Conservation (phyloP, 2,888 invertebrate species). For the Patella ulyssiponensis region DNA sequence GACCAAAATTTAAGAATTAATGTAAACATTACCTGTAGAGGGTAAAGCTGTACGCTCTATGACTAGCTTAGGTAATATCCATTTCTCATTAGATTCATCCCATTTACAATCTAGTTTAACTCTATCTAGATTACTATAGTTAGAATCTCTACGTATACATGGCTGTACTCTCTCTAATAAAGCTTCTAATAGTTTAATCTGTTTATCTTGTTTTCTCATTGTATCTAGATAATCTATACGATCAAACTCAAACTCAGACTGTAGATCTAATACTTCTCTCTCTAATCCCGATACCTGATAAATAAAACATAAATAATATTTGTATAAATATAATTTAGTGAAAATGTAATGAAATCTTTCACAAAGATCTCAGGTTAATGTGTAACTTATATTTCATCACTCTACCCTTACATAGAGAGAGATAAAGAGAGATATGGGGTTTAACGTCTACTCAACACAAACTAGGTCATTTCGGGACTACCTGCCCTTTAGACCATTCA, state of each 20-base stretch:
- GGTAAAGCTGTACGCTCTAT: constrained; percentile 81
- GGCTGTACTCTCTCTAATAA: constrained; percentile 76
- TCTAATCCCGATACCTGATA: constrained; percentile 79
- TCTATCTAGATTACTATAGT: constrained; percentile 82
- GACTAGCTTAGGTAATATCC: constrained; percentile 81
- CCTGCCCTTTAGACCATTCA: no score
- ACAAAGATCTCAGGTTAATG: no score
- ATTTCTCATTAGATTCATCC: constrained; percentile 83
- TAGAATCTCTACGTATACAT: constrained; percentile 81
- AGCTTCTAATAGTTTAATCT: constrained; percentile 78
- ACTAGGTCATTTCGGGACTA: no score
- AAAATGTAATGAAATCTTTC: no score
- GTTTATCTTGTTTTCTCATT: constrained; percentile 82
- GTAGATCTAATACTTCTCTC: constrained; percentile 83
- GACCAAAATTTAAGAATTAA: no score
- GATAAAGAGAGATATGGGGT: no score
- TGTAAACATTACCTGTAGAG: constrained; percentile 69
- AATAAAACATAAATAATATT: constrained; percentile 14
- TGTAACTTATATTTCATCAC: no score
- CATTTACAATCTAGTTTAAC: constrained; percentile 80
- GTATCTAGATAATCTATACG: constrained; percentile 87
- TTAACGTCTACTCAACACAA: no score
- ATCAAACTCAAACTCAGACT: constrained; percentile 86
- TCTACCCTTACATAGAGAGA: no score
- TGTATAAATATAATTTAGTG: background rate